Conservation (phyloP, 2,113 vertebrate species). For the Tinamus guttatus region DNA sequence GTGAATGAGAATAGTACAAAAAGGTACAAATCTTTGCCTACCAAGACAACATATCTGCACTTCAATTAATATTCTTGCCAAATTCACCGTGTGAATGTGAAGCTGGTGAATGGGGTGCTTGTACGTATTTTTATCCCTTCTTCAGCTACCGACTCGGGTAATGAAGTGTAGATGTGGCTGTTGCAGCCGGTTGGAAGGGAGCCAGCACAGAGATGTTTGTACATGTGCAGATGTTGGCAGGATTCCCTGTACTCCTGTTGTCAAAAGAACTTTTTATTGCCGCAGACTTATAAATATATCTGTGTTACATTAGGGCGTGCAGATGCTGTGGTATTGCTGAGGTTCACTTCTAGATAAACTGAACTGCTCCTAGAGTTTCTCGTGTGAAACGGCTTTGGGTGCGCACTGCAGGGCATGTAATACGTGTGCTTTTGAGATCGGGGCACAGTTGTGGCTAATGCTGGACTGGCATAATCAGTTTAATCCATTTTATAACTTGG, state of each 20-base stretch:
- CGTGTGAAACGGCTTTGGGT: neutral
- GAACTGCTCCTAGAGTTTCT: neutral
- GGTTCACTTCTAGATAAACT: neutral
- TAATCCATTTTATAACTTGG: neutral
- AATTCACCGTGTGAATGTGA: conserved; percentile 16
- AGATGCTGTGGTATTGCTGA: neutral
- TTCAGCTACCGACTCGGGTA: conserved; percentile 54
- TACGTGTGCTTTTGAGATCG: neutral
- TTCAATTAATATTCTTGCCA: conserved; percentile 54
- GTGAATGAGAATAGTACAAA: neutral
- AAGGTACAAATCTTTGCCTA: neutral
- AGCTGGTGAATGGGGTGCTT: conserved; percentile 60
- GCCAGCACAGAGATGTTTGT: conserved; percentile 74
- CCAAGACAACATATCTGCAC: neutral
- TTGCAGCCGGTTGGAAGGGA: conserved; percentile 65
- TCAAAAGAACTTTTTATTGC: conserved; percentile 75
- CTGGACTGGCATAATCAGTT: neutral
- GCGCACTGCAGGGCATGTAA: neutral
- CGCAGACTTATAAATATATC: conserved; percentile 64
- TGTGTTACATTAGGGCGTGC: conserved; percentile 27
- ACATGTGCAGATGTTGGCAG: conserved; percentile 76
- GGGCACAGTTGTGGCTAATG: neutral
- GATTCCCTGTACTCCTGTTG: conserved; percentile 70
- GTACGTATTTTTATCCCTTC: conserved; percentile 58
- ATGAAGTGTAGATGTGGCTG: conserved; percentile 70